Evolutionary conservation across 92 coral and sea anemone genomes (phyloP).

Genomic region (Phenganax stokvisi): DNA sequence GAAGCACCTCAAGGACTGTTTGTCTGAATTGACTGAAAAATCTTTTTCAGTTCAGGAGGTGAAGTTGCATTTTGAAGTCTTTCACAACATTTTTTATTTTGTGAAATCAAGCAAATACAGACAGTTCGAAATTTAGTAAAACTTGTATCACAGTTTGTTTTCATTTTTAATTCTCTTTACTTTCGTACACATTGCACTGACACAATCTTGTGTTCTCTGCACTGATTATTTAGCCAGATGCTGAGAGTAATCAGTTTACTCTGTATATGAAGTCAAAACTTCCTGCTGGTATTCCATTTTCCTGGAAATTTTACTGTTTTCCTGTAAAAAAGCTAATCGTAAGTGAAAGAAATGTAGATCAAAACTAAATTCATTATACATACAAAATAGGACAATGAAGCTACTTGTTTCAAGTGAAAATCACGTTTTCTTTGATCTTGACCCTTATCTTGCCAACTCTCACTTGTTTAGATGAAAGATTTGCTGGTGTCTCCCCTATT

Average conservation of each 20-base stretch:
- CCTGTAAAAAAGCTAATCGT: conserved; percentile 54
- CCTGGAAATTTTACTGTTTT: conserved; percentile 73
- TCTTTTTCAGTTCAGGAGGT: conserved; percentile 60
- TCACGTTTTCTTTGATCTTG: too few species aligned
- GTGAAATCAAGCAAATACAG: too few species aligned
- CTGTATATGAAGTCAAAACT: conserved; percentile 65
- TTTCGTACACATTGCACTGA: too few species aligned
- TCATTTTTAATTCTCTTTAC: neutral
- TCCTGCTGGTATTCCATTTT: conserved; percentile 72
- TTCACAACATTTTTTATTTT: neutral
- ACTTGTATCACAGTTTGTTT: too few species aligned
- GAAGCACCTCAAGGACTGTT: conserved; percentile 60
- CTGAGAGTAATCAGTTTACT: conserved; percentile 37
- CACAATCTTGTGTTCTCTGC: neutral
- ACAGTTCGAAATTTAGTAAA: too few species aligned
- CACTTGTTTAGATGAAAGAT: conserved; percentile 49
- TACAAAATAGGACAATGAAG: neutral
- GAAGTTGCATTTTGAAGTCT: neutral
- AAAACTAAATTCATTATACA: neutral
- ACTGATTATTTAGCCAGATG: conserved; percentile 11
- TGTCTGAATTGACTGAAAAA: conserved; percentile 54
- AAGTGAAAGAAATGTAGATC: neutral
- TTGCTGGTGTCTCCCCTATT: conserved; percentile 65
- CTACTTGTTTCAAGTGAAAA: too few species aligned
- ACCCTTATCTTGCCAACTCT: too few species aligned